Percentiles rank a stretch among this genome's conserved stretches.
phyloP scores from a whole-genome alignment of 1,140 invertebrate genomes.

The Aphidius gifuensis region DNA sequence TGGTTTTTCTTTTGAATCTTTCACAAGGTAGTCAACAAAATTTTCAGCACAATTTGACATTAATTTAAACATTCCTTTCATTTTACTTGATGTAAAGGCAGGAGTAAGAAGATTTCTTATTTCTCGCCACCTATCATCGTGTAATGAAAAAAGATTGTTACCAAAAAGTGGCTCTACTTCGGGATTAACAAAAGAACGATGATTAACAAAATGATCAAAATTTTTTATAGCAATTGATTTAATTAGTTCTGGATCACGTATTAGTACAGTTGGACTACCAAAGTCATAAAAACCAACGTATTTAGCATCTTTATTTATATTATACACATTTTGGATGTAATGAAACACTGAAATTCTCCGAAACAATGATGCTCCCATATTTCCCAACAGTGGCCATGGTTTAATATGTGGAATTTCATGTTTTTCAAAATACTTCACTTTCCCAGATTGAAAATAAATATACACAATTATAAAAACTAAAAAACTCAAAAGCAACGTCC shows the following conservation, averaged over 20 bases:
- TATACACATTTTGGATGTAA: background rate
- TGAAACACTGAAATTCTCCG: background rate
- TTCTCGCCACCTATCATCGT: constrained; percentile 36
- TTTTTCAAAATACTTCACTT: background rate
- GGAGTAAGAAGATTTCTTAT: constrained; percentile 54
- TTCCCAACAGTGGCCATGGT: constrained; percentile 8
- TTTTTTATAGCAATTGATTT: constrained; percentile 3
- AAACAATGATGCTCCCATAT: constrained; percentile 5
- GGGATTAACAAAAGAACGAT: background rate
- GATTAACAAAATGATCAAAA: constrained; percentile 1
- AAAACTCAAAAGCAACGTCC: too few species aligned
- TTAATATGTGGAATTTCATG: constrained; percentile 7
- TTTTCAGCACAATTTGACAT: constrained; percentile 46
- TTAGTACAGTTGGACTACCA: constrained; percentile 53
- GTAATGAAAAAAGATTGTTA: constrained; percentile 14
- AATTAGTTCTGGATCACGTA: constrained; percentile 34
- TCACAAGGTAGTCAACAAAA: constrained; percentile 5
- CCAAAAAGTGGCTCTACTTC: constrained; percentile 12
- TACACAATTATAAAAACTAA: too few species aligned
- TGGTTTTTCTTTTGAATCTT: constrained; percentile 12
- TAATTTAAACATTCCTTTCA: constrained; percentile 55
- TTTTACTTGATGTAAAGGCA: constrained; percentile 60
- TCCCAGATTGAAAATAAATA: too few species aligned
- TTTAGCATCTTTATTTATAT: constrained; percentile 15
- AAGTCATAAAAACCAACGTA: constrained; percentile 57